Conservation (phyloP, 2,113 vertebrate species). For the Actinemys pallida region DNA sequence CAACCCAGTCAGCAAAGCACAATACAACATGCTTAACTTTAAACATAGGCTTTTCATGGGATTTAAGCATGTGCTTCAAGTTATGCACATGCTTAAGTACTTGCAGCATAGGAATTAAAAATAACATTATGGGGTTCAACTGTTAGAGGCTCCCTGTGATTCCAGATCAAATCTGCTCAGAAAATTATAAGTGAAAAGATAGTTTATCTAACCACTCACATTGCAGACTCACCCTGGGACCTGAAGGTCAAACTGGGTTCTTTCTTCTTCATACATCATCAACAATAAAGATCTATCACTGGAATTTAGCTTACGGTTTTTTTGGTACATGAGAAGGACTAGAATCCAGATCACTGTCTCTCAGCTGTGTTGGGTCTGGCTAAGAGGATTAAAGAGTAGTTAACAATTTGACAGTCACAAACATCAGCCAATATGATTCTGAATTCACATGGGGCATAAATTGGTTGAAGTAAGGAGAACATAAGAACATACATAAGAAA, state of each 20-base stretch:
- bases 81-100: background rate
- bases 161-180: background rate
- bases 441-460: background rate
- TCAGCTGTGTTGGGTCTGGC: background rate
- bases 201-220: background rate
- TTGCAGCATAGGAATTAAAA: background rate
- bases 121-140: background rate
- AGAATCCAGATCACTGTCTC: background rate
- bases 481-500: too few species aligned
- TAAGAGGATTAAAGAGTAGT: background rate
- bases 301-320: background rate
- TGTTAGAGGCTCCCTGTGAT: background rate
- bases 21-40: background rate
- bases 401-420: background rate
- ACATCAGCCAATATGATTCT: background rate
- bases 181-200: background rate
- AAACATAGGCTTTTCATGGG: background rate
- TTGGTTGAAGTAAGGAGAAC: background rate
- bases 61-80: background rate
- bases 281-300: background rate
- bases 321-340: background rate
- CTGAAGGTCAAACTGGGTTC: background rate
- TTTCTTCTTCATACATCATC: background rate
- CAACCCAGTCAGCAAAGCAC: background rate
- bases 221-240: background rate